These are phyloP conservation scores for Gadus chalcogrammus DNA, from an alignment of 2,113 vertebrate species.

Conservation along the genomic window DNA sequence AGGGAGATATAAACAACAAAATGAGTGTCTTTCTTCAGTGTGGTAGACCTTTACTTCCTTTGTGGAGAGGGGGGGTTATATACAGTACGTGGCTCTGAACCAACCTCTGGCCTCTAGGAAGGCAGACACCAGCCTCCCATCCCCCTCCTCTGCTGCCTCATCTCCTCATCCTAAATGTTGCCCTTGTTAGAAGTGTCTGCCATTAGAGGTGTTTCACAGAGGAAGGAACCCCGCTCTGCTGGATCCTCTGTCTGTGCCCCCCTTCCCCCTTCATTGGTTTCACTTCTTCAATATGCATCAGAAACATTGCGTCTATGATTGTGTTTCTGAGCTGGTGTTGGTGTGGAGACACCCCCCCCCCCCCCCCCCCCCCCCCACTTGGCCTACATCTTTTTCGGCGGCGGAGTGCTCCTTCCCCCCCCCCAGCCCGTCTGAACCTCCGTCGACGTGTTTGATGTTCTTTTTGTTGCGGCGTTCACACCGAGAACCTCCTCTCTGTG, in stretches of 20 bases:
- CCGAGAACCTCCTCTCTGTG: conserved; percentile 38
- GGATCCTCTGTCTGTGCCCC: conserved; percentile 37
- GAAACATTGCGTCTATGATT: conserved; percentile 21
- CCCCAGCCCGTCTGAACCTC: conserved; percentile 24
- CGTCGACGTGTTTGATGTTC: conserved; percentile 33
- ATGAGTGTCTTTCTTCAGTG: conserved; percentile 10
- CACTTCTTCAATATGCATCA: conserved; percentile 50
- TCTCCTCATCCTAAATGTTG: conserved; percentile 58
- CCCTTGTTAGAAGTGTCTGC: conserved; percentile 49
- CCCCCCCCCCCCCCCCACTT: conserved; percentile 1
- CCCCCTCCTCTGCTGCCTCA: conserved; percentile 17
- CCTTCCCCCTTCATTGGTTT: background rate
- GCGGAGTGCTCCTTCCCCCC: conserved; percentile 13
- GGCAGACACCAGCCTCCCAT: conserved; percentile 17
- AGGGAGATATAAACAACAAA: too few relatives aligned
- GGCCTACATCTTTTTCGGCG: conserved; percentile 41
- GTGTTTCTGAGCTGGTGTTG: conserved; percentile 21
- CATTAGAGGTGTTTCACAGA: conserved; percentile 47
- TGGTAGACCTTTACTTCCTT: conserved; percentile 12
- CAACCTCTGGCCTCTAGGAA: conserved; percentile 45
- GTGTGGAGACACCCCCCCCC: too few relatives aligned
- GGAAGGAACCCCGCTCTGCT: conserved; percentile 38
- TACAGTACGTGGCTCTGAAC: conserved; percentile 32
- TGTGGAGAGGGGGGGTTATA: conserved; percentile 40
- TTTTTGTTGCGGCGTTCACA: conserved; percentile 52